Evolutionary conservation across 2,888 invertebrate genomes (phyloP), one percentile per base, ranked within the genome.

Genomic region (Nudaria mundana): DNA sequence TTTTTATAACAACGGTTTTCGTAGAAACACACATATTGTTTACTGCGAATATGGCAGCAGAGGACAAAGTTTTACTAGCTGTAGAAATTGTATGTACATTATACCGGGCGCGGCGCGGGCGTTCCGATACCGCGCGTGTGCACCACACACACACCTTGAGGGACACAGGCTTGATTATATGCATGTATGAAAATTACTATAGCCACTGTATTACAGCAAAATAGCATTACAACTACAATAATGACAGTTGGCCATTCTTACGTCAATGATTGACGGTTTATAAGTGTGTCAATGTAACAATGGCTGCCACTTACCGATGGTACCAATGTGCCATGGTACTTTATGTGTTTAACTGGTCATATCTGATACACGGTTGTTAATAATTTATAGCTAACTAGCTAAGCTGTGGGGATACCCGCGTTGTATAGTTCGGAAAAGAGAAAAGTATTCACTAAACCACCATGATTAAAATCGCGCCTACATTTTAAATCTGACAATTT

Each of bases 221-320:
- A 30, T 3, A 2, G n/a, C n/a, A 30, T 37, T 30, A 30, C 37
- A 30, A 13, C 14, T n/a, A 30, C 25, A n/a, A n/a, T 30, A 35
- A 40, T 26, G n/a, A 11, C 14, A 11, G 26, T 34, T 22, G 22
- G 13, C 30, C 31, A 31, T 38, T 16, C 26, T 28, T 18, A 10
- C 23, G 8, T 28, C 23, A 11, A 23, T 54, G 56, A 64, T 62
- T 63, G 64, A 44, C 35, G 47, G 46, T 47, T 39, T 44, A n/a
- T n/a, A 56, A 51, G 50, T 57, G 32, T 59, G 57, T 55, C 56
- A 51, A 42, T 46, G 47, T 39, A 43, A 63, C 63, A 56, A 55
- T 56, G 43, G 40, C 30, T 24, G 46, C 12, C 18, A 34, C 30
- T 22, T 28, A 16, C 15, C 15, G 16, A 7, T 35, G 20, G 15